Evolutionary conservation across 2,888 invertebrate genomes (phyloP), one percentile per base, ranked within the genome.

Genomic region (Melieria picta): DNA sequence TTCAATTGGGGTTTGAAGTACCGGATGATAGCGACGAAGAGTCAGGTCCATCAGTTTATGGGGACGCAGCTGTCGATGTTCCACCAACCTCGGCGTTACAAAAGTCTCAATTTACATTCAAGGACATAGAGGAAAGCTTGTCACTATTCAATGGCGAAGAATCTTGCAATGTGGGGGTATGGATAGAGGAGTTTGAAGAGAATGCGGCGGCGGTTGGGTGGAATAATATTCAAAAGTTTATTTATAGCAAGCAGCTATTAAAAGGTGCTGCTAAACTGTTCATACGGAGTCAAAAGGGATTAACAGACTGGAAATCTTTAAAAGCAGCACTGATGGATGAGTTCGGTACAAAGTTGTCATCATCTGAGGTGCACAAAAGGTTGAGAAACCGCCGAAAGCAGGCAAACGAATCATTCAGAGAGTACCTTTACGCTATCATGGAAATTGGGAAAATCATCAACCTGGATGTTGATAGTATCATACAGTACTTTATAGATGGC

Each of bases 361-460:
- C 66, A 7, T 71, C 67, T 2, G 67, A 74, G 47, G 61, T 75
- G 3, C 71, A 72, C 43, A 58, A 56, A 10, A 52, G 61, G 47
- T 52, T 73, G 9, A 65, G 73, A 3, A 72, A 46, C 11, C 63
- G 74, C 9, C 67, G 64, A 1, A 65, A 73, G 30, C 69, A 69
- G 7, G 55, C 52, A 43, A 60, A 13, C 2, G 73, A 73, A 63
- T 60, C 65, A 0, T 45, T 74, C 4, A 16, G 57, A 6, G 73
- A 75, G 48, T 75, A 75, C 30, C 13, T 74, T 1, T 77, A 75
- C 64, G n/a, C 45, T 11, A 47, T 75, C 0, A 71, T 72, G 47
- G 75, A 74, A 56, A 52, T 75, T 4, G 73, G 62, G 4, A 75
- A 69, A 45, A 5, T 60, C 10, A 74, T 75, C 13, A 56, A 65